Evolutionary conservation across 2,113 vertebrate species (phyloP).

Genomic region (Halichoeres trimaculatus): DNA sequence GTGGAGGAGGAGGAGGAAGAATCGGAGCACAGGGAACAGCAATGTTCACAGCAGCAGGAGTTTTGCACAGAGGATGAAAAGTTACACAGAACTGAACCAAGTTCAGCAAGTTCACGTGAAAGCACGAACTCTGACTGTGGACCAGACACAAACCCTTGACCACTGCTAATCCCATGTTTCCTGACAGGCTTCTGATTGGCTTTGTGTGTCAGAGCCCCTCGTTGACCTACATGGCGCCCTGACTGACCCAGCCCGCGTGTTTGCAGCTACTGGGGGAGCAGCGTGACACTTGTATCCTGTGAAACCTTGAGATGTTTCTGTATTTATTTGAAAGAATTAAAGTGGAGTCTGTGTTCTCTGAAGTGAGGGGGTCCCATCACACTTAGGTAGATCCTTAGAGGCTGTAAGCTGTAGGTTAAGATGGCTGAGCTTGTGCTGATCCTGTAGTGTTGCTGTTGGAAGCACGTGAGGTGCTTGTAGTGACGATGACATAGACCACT

Average conservation of each 20-base stretch:
- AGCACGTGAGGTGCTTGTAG: background rate
- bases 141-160: conserved; percentile 51
- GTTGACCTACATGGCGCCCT: conserved; percentile 53
- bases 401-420: conserved; percentile 4
- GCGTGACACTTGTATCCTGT: conserved; percentile 5
- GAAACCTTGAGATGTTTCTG: conserved; percentile 10
- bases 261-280: conserved; percentile 23
- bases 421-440: background rate
- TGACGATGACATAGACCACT: conserved; percentile 12
- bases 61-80: conserved; percentile 26
- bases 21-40: conserved; percentile 10
- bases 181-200: conserved; percentile 37
- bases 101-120: conserved; percentile 27
- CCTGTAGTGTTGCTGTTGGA: conserved; percentile 33
- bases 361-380: background rate
- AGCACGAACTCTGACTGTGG: conserved; percentile 32
- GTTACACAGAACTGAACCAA: conserved; percentile 25
- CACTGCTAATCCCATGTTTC: conserved; percentile 13
- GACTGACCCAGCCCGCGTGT: conserved; percentile 41
- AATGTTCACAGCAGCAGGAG: background rate
- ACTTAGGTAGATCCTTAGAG: background rate
- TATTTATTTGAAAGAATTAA: conserved; percentile 14
- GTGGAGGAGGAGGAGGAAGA: conserved; percentile 40
- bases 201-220: conserved; percentile 51
- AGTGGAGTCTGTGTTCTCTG: background rate